Evolutionary conservation across 2,113 vertebrate species (phyloP).

Genomic region (Peromyscus maniculatus): DNA sequence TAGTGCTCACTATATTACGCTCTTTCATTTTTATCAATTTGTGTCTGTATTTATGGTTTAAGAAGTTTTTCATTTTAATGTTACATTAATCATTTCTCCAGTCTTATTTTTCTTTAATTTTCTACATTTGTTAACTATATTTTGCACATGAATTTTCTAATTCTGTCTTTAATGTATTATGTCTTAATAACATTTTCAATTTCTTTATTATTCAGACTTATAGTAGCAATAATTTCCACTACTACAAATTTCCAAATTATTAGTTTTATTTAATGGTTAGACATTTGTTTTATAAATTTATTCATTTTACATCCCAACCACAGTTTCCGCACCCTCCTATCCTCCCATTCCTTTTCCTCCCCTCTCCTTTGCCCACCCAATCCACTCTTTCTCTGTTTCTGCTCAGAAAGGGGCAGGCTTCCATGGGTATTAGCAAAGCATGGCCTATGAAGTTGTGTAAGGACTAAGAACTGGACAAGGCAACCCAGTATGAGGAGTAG

Average conservation of each 20-base stretch:
- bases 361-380: too few relatives aligned
- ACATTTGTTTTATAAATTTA: background rate
- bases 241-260: background rate
- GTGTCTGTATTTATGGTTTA: background rate
- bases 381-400: too few relatives aligned
- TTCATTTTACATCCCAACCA: too few relatives aligned
- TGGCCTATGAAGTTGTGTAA: too few relatives aligned
- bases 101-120: background rate
- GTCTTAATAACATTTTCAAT: background rate
- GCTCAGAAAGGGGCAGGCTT: too few relatives aligned
- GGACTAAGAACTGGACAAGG: too few relatives aligned
- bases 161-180: background rate
- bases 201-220: background rate
- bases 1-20: background rate
- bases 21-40: background rate
- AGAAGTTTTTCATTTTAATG: background rate
- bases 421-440: too few relatives aligned
- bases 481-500: too few relatives aligned
- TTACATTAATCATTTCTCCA: background rate
- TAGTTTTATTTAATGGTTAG: background rate
- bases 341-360: too few relatives aligned
- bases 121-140: background rate
- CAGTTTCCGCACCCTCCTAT: too few relatives aligned
- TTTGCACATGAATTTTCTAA: background rate
- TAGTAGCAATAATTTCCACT: background rate